Evolutionary conservation across 2,113 vertebrate genomes (phyloP), one percentile per base, ranked within the genome.

Genomic region (Embiotoca jacksoni): DNA sequence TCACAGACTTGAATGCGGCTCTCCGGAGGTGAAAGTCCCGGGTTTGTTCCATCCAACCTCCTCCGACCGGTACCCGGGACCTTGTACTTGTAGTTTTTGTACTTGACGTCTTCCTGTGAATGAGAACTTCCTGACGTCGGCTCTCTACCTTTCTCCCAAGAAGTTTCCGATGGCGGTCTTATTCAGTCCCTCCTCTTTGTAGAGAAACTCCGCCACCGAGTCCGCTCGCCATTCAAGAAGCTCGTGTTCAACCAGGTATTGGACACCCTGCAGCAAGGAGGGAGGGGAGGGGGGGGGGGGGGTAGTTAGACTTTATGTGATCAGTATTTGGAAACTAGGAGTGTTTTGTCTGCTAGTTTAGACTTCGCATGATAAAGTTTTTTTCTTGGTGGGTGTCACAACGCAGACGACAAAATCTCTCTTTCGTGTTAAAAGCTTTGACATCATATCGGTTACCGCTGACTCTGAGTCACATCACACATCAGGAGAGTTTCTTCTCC

Each of bases 131-230:
- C 23, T 23, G 23, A 23, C 23, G 44, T 44, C 33, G 1, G 4
- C 15, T 0, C 41, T 30, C 4, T 62, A 98, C 98, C 97, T 95
- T 69, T 97, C 94, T 61, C 98, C 97, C 63, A 99, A 55, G 80
- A 97, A 97, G 83, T 94, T 95, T 5, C 98, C 98, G 0, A 99
- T 98, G 84, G 96, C 97, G 0, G 95, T 97, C 92, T 99, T 99
- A 91, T 96, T 97, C 56, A 99, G 94, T 10, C 97, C 97, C 69
- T 98, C 97, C 2, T 97, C 97, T 81, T 97, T 97, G 88, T 96
- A 96, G 7, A 99, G 96, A 86, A 99, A 99, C 80, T 86, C 95
- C 2, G 97, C 97, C 0, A 99, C 95, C 1, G 96, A 88, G 53
- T 95, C 92, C 2, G 93, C 85, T 3, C 86, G 62, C 50, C 94